These are phyloP conservation scores for Galago senegalensis DNA, from an alignment of 2,797 vertebrate species.

Conservation along the genomic window DNA sequence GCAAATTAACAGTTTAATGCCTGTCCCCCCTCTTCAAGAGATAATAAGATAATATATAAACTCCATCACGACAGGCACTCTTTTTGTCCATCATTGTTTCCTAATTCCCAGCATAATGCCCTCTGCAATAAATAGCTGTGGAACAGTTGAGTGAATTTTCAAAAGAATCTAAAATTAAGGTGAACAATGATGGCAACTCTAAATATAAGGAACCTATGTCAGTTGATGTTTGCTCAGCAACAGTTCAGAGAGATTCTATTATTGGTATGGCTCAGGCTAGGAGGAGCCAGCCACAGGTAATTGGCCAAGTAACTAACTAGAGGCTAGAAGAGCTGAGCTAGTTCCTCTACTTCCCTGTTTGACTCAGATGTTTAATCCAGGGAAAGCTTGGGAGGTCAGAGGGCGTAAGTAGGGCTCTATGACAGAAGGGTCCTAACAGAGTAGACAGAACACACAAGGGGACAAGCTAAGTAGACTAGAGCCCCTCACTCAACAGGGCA, in stretches of 20 bases:
- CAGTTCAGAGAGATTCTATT: slow-evolving; percentile 58
- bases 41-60: background rate
- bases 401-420: background rate
- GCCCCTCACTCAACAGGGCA: background rate
- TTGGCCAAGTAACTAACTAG: background rate
- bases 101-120: background rate
- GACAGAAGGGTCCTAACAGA: background rate
- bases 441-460: background rate
- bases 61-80: background rate
- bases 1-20: background rate
- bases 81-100: slow-evolving; percentile 24
- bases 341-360: background rate
- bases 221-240: background rate
- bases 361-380: background rate
- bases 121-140: slow-evolving; percentile 9
- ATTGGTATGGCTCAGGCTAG: background rate
- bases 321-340: background rate
- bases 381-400: background rate
- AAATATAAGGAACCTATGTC: slow-evolving; percentile 36
- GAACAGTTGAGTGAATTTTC: slow-evolving; percentile 43
- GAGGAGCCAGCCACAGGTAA: background rate
- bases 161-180: slow-evolving; percentile 38
- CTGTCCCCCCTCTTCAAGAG: background rate
- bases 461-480: background rate
- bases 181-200: slow-evolving; percentile 11